Conservation (phyloP, 2,797 vertebrate genomes). For the Molothrus ater region DNA sequence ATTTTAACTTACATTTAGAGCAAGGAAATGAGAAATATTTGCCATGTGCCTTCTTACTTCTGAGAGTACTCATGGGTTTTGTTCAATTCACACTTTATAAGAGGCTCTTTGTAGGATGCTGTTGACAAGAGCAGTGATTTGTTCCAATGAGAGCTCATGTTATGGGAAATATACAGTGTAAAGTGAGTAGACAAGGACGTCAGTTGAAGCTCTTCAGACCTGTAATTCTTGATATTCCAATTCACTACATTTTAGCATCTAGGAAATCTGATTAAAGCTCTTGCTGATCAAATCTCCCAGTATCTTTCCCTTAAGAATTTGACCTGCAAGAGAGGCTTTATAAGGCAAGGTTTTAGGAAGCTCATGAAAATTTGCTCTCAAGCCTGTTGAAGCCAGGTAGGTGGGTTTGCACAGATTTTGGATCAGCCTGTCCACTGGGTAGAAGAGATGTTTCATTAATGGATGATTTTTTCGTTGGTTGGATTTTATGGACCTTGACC, state of each 20-base stretch:
- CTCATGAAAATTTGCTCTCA: background rate
- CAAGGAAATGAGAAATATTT: background rate
- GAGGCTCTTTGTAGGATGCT: background rate
- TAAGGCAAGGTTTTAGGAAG: background rate
- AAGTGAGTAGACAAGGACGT: background rate
- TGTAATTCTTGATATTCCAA: background rate
- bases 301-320: background rate
- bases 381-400: background rate
- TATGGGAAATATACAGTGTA: background rate
- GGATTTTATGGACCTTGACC: background rate
- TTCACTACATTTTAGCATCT: background rate
- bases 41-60: background rate
- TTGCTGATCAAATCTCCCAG: background rate
- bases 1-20: background rate
- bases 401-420: background rate
- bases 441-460: background rate
- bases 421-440: background rate
- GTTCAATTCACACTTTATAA: background rate
- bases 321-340: background rate
- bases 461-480: background rate
- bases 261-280: background rate
- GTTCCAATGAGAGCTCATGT: background rate
- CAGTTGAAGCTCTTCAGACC: background rate
- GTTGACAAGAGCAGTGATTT: background rate
- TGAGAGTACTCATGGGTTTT: background rate